phyloP scores from a whole-genome alignment of 2,113 vertebrate genomes.

The Taxidea taxus region DNA sequence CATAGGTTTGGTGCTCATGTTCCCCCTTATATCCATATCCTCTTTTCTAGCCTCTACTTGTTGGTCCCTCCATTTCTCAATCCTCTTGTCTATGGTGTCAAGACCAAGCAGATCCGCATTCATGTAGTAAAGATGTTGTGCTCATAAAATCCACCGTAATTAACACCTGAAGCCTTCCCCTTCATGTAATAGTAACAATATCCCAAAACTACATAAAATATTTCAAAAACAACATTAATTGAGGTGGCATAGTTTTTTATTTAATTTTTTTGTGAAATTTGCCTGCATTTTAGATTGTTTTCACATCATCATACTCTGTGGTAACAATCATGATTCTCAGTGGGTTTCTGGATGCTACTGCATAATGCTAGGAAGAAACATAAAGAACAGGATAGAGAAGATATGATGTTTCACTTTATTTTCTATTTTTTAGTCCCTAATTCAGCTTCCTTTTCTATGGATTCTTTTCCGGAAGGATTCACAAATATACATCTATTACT shows the following conservation, averaged over 20 bases:
- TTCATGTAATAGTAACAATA: background rate
- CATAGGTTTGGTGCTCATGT: slow-evolving; percentile 17
- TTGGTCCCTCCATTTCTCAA: slow-evolving; percentile 33
- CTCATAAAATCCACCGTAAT: background rate
- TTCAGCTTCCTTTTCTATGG: background rate
- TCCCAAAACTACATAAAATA: background rate
- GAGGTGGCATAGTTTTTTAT: background rate
- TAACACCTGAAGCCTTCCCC: background rate
- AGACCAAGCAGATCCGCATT: background rate
- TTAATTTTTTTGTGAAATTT: background rate
- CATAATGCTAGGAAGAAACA: background rate
- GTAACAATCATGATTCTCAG: background rate
- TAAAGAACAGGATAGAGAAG: background rate
- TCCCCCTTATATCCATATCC: background rate
- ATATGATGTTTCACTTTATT: background rate
- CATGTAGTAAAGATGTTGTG: background rate
- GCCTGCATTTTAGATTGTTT: background rate
- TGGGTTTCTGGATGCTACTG: background rate
- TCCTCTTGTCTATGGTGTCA: slow-evolving; percentile 1
- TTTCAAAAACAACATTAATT: background rate
- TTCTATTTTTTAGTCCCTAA: background rate
- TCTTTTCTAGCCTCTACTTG: slow-evolving; percentile 9
- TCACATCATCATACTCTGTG: background rate
- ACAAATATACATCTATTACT: background rate
- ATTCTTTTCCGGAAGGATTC: background rate